Conservation (phyloP, 2,888 invertebrate species). For the Apamea anceps region DNA sequence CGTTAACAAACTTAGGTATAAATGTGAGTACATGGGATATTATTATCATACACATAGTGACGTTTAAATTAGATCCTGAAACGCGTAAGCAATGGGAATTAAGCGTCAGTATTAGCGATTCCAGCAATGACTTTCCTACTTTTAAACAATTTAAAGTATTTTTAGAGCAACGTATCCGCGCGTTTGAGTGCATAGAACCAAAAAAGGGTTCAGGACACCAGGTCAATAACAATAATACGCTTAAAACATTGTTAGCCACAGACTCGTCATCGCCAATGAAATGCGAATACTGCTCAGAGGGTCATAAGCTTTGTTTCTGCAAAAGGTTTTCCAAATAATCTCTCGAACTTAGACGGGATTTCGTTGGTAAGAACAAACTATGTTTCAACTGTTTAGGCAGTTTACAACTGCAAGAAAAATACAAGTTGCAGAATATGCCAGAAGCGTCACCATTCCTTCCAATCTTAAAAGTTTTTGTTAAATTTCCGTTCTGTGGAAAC, state of each 20-base stretch:
- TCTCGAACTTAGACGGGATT: too few species aligned
- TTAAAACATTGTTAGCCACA: too few species aligned
- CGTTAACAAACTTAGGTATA: slow-evolving; percentile 37
- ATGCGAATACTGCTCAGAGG: too few species aligned
- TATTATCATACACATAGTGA: slow-evolving; percentile 47
- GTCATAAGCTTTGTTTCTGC: not conserved
- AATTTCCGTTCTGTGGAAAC: too few species aligned
- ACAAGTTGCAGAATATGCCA: too few species aligned
- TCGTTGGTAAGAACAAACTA: too few species aligned
- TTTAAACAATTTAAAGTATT: not conserved
- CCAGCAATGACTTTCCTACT: not conserved
- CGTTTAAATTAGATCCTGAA: slow-evolving; percentile 55
- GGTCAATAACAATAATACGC: not conserved
- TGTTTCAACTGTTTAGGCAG: too few species aligned
- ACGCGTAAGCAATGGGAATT: slow-evolving; percentile 11
- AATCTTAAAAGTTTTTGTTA: too few species aligned
- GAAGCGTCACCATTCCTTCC: too few species aligned
- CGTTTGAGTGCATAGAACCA: not conserved
- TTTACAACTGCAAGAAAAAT: too few species aligned
- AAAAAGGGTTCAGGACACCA: not conserved
- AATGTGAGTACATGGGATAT: slow-evolving; percentile 51
- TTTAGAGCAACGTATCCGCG: not conserved
- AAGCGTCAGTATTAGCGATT: not conserved
- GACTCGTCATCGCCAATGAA: too few species aligned
- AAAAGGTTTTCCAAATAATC: slow-evolving; percentile 29